Conservation (phyloP, 2,888 invertebrate species). For the Mycogona germanica region DNA sequence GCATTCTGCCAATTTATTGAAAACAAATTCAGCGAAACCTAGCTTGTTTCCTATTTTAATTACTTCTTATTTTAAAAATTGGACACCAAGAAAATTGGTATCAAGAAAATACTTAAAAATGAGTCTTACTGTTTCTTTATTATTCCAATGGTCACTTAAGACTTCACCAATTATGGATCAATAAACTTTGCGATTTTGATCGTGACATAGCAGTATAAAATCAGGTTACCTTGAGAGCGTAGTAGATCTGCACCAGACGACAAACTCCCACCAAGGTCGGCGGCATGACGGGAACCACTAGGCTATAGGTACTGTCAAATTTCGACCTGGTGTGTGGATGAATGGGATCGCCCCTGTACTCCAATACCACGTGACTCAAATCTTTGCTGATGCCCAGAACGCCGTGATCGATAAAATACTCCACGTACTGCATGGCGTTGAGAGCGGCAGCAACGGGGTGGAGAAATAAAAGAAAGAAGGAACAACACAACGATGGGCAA, state of each 20-base stretch:
- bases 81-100: too few species aligned
- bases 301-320: conserved; percentile 51
- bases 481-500: background rate
- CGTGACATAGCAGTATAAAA: background rate
- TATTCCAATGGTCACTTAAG: too few species aligned
- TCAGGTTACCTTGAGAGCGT: conserved; percentile 50
- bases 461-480: background rate
- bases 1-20: too few species aligned
- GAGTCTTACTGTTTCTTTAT: too few species aligned
- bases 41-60: too few species aligned
- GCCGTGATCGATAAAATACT: conserved; percentile 61
- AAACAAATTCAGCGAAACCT: too few species aligned
- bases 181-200: background rate
- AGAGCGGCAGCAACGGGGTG: too few species aligned
- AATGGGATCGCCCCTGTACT: conserved; percentile 53
- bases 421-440: conserved; percentile 62
- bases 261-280: conserved; percentile 59
- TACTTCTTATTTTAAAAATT: too few species aligned
- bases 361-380: conserved; percentile 51
- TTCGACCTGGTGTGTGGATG: conserved; percentile 47
- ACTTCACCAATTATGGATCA: background rate
- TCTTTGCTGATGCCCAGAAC: conserved; percentile 58
- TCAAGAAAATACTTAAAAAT: too few species aligned
- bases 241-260: conserved; percentile 56
- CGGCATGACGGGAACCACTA: conserved; percentile 60